Evolutionary conservation across 2,113 vertebrate genomes (phyloP), one percentile per base, ranked within the genome.

Genomic region (Xenus cinereus): DNA sequence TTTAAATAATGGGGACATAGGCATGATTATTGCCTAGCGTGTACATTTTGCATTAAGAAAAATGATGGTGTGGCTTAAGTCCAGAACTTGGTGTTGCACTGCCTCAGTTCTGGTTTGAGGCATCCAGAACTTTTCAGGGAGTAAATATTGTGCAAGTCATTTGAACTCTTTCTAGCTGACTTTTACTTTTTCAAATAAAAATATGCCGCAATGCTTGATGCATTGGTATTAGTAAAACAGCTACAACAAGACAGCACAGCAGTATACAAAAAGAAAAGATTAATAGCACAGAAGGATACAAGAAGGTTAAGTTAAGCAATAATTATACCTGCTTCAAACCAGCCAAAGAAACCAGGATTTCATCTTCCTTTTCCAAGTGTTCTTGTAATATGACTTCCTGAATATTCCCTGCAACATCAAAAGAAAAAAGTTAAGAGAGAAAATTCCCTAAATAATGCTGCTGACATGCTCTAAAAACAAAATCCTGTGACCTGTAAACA

Each of bases 321-420:
- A 54, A 46, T 64, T 63, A 45, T 98, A 99, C 99, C 99, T 99
- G 99, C 91, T 99, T 99, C 76, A 99, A 98, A 95, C 99, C 99
- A 94, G 99, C 99, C 95, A 99, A 97, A 10, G 99, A 99, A 94
- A 99, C 99, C 71, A 99, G 97, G 78, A 99, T 99, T 97, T 99
- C 99, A 92, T 99, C 99, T 97, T 99, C 99, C 97, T 99, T 99
- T 95, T 99, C 98, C 96, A 99, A 92, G 94, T 98, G 98, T 95
- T 99, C 99, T 96, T 99, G 98, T 74, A 99, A 97, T 96, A 99
- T 99, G 66, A 99, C 99, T 89, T 99, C 99, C 95, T 99, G 99
- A 98, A 99, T 99, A 97, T 99, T 99, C 94, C 99, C 99, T 99
- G 96, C 85, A 97, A 97, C 30, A 93, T 10, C 89, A 62, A 94